Evolutionary conservation across 53 echinoderm and acorn worm species (phyloP).

Genomic region (Patiria pectinifera): DNA sequence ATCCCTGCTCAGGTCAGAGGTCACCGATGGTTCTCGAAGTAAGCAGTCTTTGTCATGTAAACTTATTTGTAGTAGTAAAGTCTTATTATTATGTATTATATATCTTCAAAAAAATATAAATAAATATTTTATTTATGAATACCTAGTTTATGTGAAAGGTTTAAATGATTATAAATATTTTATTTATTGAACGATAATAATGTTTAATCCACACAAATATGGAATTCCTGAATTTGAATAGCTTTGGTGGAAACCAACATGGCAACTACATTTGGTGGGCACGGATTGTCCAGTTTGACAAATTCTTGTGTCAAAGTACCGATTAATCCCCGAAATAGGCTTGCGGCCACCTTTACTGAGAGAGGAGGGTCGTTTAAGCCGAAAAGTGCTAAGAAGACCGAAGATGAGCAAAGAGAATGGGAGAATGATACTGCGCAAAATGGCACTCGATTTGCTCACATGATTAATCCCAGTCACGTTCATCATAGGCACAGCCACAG

Average conservation of each 20-base stretch:
- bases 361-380: constrained; percentile 60
- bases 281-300: constrained; percentile 84
- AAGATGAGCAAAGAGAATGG: background rate
- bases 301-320: constrained; percentile 92
- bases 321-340: constrained; percentile 79
- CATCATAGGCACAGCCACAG: background rate
- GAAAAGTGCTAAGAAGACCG: background rate
- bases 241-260: constrained; percentile 76
- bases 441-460: background rate
- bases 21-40: constrained; percentile 61
- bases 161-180: background rate
- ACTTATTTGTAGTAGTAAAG: background rate
- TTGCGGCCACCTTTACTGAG: constrained; percentile 79
- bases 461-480: background rate
- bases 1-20: constrained; percentile 45
- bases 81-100: background rate
- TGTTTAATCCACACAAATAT: background rate
- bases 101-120: background rate
- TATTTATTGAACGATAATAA: background rate
- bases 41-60: constrained; percentile 34
- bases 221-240: constrained; percentile 34
- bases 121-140: background rate
- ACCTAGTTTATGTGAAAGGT: background rate
- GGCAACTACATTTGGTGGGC: constrained; percentile 75
- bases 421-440: constrained; percentile 16